Base-by-base conservation (phyloP, 2,888 invertebrate species). In the Craniophora ligustri region DNA sequence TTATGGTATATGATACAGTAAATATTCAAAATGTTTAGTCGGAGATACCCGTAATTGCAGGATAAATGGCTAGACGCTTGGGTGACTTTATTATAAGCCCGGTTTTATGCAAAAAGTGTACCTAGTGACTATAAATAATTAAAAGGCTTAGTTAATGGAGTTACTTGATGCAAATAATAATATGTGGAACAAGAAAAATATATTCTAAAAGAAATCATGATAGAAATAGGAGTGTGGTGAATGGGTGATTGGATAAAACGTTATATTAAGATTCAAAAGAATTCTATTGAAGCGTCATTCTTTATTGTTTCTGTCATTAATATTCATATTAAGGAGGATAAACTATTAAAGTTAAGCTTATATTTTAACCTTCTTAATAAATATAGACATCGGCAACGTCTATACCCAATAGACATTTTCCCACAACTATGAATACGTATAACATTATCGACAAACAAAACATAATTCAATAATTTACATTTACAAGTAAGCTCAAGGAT, bases 31-130 rank as follows among this genome's bases (percentile, higher is more conserved):
- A 38, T 21, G 39, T 51, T 57, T 42, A 39, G 16, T 11, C 23
- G 11, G n/a, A 53, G 62, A 60, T 54, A 40, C 13, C 31, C 40
- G 46, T 69, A 59, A 68, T 69, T 64, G 44, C 39, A 44, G 6
- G 3, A 39, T 34, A 50, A 60, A 65, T 26, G 48, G 15, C 11
- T 5, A 59, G 11, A 28, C 32, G 35, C 49, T 32, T 8, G 19
- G 45, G 11, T 46, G 41, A 60, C 28, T 18, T 40, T 66, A 41
- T 65, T 42, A 50, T 39, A 50, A 39, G 21, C n/a, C 36, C 14
- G 16, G 54, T 67, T 61, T 0, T 0, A 64, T 39, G 67, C 61
- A 13, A 50, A 61, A 66, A 49, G n/a, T 34, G 15, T 11, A 21
- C n/a, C n/a, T n/a, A n/a, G n/a, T n/a, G n/a, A n/a, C n/a, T n/a